Evolutionary conservation across 1,140 invertebrate genomes (phyloP).

Genomic region (Odontomachus brunneus): DNA sequence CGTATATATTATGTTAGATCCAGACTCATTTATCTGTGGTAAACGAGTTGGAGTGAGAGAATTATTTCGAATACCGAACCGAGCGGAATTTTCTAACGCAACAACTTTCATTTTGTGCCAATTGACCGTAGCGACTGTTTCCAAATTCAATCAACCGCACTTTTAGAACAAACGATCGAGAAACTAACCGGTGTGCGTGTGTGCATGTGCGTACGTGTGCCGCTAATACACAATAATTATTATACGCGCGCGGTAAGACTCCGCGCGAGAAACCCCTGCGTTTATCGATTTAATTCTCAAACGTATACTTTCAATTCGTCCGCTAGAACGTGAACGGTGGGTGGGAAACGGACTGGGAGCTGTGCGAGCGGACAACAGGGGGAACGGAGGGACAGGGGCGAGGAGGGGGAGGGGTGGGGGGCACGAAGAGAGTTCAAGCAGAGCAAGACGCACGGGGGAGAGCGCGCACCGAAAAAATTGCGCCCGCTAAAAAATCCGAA

Average conservation of each 20-base stretch:
- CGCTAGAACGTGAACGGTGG: constrained; percentile 33
- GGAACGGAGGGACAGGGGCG: background rate
- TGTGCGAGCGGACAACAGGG: background rate
- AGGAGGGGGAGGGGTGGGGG: background rate
- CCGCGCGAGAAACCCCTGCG: constrained; percentile 47
- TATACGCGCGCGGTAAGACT: constrained; percentile 50
- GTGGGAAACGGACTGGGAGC: constrained; percentile 1
- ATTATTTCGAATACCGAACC: background rate
- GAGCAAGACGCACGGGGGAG: constrained; percentile 16
- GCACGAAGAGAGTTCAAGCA: constrained; percentile 35
- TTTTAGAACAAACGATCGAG: constrained; percentile 12
- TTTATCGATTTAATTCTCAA: constrained; percentile 77
- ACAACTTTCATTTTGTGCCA: too few species aligned
- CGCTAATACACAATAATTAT: constrained; percentile 68
- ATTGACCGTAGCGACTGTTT: too few species aligned
- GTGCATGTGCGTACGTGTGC: background rate
- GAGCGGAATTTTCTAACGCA: too few species aligned
- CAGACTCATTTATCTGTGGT: background rate
- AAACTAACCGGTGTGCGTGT: background rate
- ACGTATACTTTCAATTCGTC: constrained; percentile 75
- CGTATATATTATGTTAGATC: background rate
- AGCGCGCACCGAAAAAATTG: constrained; percentile 29
- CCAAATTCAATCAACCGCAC: too few species aligned
- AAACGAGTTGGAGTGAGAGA: background rate
- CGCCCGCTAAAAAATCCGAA: constrained; percentile 15